phyloP scores from a whole-genome alignment of 1,140 invertebrate species.

The Saccostrea echinata region DNA sequence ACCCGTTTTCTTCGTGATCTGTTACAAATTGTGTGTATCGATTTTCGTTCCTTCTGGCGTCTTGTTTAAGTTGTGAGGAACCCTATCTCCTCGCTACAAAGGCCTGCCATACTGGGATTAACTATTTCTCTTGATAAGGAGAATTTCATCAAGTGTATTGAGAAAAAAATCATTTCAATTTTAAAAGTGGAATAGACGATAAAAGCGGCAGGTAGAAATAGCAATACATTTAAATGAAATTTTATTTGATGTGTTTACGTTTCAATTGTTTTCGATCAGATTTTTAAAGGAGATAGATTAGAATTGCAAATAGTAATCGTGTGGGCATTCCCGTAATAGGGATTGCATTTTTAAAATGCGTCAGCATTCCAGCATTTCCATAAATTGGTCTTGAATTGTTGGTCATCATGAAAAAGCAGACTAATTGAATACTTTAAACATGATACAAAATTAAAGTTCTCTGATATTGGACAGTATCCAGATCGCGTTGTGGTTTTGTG shows the following conservation, averaged over 20 bases:
- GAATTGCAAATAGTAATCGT: constrained; percentile 8
- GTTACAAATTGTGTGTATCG: neutral
- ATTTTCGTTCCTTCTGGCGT: neutral
- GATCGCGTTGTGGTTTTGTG: neutral
- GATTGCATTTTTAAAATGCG: neutral
- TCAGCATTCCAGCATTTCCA: neutral
- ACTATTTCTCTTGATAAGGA: constrained; percentile 8
- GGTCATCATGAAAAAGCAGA: constrained; percentile 15
- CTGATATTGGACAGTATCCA: constrained; percentile 4
- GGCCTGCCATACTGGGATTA: neutral
- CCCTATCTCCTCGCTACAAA: neutral
- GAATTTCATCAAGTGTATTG: neutral
- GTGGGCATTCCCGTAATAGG: neutral
- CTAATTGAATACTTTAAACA: neutral
- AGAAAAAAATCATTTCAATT: constrained; percentile 1
- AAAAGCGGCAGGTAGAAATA: neutral
- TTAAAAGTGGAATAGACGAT: constrained; percentile 8
- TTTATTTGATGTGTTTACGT: neutral
- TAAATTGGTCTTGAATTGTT: neutral
- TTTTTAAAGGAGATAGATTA: neutral
- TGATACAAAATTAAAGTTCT: neutral
- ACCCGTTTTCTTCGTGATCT: constrained; percentile 24
- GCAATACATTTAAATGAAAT: constrained; percentile 23
- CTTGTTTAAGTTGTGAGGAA: neutral
- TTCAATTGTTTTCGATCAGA: neutral